These are phyloP conservation scores for Ectemnius continuus DNA, from an alignment of 2,888 invertebrate genomes.

Conservation along the genomic window DNA sequence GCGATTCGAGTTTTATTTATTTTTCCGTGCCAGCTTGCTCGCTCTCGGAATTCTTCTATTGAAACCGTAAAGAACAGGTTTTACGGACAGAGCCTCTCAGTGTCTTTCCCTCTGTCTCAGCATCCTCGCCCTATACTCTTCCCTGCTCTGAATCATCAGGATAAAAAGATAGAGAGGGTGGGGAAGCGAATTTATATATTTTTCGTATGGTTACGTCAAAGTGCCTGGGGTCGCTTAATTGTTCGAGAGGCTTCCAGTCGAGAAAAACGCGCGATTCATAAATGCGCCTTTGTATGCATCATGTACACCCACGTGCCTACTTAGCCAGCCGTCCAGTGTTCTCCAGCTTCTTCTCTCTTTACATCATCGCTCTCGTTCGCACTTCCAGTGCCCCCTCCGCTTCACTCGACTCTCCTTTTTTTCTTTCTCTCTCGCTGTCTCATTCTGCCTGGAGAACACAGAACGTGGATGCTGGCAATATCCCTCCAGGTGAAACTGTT, in stretches of 20 bases:
- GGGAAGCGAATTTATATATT: conserved; percentile 25
- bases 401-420: background rate
- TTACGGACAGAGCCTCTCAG: background rate
- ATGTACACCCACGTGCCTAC: conserved; percentile 66
- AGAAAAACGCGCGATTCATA: conserved; percentile 65
- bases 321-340: conserved; percentile 34
- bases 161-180: conserved; percentile 5
- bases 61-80: conserved; percentile 1
- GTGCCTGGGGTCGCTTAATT: conserved; percentile 37
- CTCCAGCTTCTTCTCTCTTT: background rate
- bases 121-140: background rate
- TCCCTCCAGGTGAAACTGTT: conserved; percentile 72
- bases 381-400: background rate
- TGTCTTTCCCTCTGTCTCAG: background rate
- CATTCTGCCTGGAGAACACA: background rate
- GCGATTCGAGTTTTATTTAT: conserved; percentile 19
- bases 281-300: conserved; percentile 66
- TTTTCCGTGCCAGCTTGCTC: background rate
- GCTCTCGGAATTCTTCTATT: conserved; percentile 13
- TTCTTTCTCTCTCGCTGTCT: background rate
- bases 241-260: conserved; percentile 55
- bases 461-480: conserved; percentile 52
- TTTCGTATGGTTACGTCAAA: conserved; percentile 37
- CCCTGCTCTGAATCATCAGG: conserved; percentile 39
- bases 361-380: too few relatives aligned